Evolutionary conservation across 2,888 invertebrate species (phyloP).

Genomic region (Eurytoma californica): DNA sequence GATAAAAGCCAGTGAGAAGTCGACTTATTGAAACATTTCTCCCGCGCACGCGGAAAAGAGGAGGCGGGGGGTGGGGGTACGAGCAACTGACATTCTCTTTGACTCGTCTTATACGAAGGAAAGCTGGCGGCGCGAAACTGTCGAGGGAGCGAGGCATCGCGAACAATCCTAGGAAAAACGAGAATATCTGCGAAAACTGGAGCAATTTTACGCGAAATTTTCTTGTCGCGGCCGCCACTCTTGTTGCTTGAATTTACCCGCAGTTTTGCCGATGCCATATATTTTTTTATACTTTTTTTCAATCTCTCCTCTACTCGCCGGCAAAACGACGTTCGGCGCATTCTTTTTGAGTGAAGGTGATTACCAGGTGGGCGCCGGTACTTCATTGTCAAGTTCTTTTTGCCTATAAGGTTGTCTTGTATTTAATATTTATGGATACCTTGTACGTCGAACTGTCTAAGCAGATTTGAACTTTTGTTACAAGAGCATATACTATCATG

Average conservation of each 20-base stretch:
- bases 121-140: conserved; percentile 26
- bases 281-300: not conserved
- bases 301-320: not conserved
- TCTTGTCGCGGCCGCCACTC: conserved; percentile 48
- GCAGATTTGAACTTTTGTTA: too few relatives aligned
- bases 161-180: conserved; percentile 48
- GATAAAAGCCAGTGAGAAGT: conserved; percentile 28
- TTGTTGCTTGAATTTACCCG: not conserved
- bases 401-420: too few relatives aligned
- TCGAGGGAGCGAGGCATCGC: conserved; percentile 9
- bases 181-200: conserved; percentile 55
- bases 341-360: too few relatives aligned
- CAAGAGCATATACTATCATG: too few relatives aligned
- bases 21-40: conserved; percentile 40
- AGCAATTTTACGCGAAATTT: conserved; percentile 63
- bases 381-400: too few relatives aligned
- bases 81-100: conserved; percentile 18
- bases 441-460: too few relatives aligned
- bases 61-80: not conserved
- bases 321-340: too few relatives aligned
- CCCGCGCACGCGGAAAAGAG: not conserved
- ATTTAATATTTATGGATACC: too few relatives aligned
- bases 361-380: too few relatives aligned
- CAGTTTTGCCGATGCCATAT: not conserved
- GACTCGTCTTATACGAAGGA: not conserved